Evolutionary conservation across 1,140 invertebrate genomes (phyloP).

Genomic region (Panagrolaimus sp.): DNA sequence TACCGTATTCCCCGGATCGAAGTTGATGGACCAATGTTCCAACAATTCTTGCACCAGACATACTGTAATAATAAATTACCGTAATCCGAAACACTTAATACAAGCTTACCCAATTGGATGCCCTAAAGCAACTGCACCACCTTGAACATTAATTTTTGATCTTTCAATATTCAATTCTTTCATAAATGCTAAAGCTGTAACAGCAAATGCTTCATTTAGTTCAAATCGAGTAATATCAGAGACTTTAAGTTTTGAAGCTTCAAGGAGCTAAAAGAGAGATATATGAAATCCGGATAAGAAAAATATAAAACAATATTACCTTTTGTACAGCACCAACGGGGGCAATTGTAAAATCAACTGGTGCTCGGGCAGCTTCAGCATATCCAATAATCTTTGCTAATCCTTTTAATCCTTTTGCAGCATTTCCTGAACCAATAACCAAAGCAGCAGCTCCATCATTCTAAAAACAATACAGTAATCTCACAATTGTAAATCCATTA

Average conservation of each 20-base stretch:
- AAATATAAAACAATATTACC: too few species aligned
- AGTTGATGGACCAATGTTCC: slow-evolving; percentile 82
- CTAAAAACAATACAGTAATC: background rate
- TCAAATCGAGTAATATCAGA: slow-evolving; percentile 90
- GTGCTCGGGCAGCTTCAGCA: slow-evolving; percentile 88
- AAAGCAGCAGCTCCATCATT: slow-evolving; percentile 91
- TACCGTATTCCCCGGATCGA: slow-evolving; percentile 81
- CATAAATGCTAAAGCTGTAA: slow-evolving; percentile 87
- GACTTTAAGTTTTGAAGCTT: slow-evolving; percentile 73
- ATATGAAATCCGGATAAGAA: too few species aligned
- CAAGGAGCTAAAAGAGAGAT: slow-evolving; percentile 65
- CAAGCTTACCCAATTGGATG: slow-evolving; percentile 96
- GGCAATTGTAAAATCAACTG: slow-evolving; percentile 97
- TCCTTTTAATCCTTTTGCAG: slow-evolving; percentile 66
- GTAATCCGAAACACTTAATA: too few species aligned
- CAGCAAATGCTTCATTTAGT: slow-evolving; percentile 98
- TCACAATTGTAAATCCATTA: slow-evolving; percentile 66
- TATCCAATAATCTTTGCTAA: slow-evolving; percentile 71
- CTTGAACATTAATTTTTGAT: slow-evolving; percentile 84
- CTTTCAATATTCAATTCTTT: slow-evolving; percentile 80
- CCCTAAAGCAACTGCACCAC: slow-evolving; percentile 91
- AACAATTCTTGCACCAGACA: slow-evolving; percentile 90
- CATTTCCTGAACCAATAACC: slow-evolving; percentile 71
- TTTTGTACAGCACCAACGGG: slow-evolving; percentile 64
- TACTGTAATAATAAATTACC: too few species aligned